Evolutionary conservation across 2,797 vertebrate genomes (phyloP).

Genomic region (Podargus strigoides): DNA sequence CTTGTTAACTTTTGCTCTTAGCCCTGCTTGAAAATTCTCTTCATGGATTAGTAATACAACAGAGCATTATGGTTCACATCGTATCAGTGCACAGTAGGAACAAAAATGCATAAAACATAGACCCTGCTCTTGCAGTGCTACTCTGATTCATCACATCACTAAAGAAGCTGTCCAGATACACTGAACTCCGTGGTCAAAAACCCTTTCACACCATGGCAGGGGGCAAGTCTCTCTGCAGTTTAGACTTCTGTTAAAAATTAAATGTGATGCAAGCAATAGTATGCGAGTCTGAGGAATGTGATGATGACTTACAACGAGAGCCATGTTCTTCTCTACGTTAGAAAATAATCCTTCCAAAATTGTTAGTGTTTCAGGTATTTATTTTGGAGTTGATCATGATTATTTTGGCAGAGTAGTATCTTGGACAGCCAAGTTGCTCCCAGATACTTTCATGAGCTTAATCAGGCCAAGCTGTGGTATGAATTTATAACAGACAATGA

Average conservation of each 20-base stretch:
- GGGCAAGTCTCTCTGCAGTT: not conserved
- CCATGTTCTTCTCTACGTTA: not conserved
- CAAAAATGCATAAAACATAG: conserved; percentile 44
- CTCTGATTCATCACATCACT: not conserved
- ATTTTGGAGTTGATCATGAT: not conserved
- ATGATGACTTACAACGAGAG: not conserved
- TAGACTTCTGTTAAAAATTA: not conserved
- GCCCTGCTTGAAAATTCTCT: conserved; percentile 1
- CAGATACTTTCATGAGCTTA: not conserved
- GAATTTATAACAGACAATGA: not conserved
- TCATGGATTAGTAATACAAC: conserved; percentile 41
- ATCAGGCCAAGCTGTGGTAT: not conserved
- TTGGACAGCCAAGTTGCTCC: not conserved
- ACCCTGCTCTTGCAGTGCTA: not conserved
- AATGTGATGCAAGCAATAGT: not conserved
- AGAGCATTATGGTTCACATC: not conserved
- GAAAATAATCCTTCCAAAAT: not conserved
- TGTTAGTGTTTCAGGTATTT: not conserved
- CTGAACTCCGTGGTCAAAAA: not conserved
- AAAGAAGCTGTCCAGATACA: not conserved
- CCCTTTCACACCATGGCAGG: not conserved
- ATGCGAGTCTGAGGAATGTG: not conserved
- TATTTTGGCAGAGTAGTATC: not conserved
- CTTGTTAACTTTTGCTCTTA: conserved; percentile 31
- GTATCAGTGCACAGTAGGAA: not conserved